Conservation (phyloP, 2,797 vertebrate species). For the Ctenopoma multispine region DNA sequence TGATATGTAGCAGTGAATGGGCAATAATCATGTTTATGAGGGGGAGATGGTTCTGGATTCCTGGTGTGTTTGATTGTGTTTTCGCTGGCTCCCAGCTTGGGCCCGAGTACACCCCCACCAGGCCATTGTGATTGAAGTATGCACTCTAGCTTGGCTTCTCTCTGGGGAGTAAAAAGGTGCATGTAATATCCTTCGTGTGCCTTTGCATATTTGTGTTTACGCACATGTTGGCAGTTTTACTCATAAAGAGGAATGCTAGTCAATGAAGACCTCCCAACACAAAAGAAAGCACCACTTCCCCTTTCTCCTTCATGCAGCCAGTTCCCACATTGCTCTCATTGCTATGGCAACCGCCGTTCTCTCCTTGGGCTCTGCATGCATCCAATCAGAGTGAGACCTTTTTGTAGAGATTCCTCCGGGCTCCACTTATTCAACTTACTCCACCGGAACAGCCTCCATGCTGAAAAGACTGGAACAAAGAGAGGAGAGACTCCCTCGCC, state of each 20-base stretch:
- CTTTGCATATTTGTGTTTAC: slow-evolving; percentile 46
- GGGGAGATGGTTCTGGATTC: slow-evolving; percentile 64
- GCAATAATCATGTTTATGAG: slow-evolving; percentile 74
- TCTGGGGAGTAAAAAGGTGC: slow-evolving; percentile 64
- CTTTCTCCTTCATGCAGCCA: slow-evolving; percentile 75
- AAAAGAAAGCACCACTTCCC: slow-evolving; percentile 80
- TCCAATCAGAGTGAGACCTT: slow-evolving; percentile 88
- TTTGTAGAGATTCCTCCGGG: slow-evolving; percentile 87
- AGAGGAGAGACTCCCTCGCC: slow-evolving; percentile 75
- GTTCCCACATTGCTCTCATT: slow-evolving; percentile 84
- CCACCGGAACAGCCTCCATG: slow-evolving; percentile 80
- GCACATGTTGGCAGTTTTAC: slow-evolving; percentile 40
- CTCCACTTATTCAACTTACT: slow-evolving; percentile 86
- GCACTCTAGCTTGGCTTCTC: slow-evolving; percentile 58
- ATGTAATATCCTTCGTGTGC: slow-evolving; percentile 50
- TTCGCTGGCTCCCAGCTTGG: slow-evolving; percentile 73
- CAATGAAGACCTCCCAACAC: slow-evolving; percentile 74
- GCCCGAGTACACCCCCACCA: slow-evolving; percentile 69
- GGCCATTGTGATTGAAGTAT: slow-evolving; percentile 74
- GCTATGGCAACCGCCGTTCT: slow-evolving; percentile 86
- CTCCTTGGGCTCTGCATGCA: slow-evolving; percentile 83
- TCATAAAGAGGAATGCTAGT: slow-evolving; percentile 64
- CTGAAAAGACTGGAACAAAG: slow-evolving; percentile 82
- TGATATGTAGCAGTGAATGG: slow-evolving; percentile 60
- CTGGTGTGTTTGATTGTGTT: slow-evolving; percentile 73